A percentile compares a stretch with the other conserved stretches of the same genome.
Evolutionary conservation across 1,140 invertebrate genomes (phyloP).

Genomic region (Manduca sexta): DNA sequence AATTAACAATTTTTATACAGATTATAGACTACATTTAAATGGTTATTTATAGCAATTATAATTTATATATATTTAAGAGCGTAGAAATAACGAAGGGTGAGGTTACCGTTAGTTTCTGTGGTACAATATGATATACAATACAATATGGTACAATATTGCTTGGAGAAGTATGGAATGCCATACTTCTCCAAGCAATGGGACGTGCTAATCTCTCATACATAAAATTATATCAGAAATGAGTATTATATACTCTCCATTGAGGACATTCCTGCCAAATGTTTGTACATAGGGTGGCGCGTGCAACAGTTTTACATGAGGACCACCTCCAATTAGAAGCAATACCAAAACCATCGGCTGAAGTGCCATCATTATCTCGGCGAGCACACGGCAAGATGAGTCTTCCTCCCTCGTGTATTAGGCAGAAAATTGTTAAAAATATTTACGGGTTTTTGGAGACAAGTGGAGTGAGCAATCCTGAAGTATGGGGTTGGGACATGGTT

Average conservation of each 20-base stretch:
- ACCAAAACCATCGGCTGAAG: constrained; percentile 64
- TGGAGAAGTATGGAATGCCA: too few species aligned
- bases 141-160: background rate
- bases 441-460: constrained; percentile 69
- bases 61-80: too few species aligned
- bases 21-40: too few species aligned
- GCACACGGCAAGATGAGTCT: constrained; percentile 39
- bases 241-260: too few species aligned
- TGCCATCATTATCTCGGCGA: constrained; percentile 65
- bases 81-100: too few species aligned
- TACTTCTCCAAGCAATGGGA: background rate
- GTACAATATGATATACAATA: background rate
- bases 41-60: too few species aligned
- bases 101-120: too few species aligned
- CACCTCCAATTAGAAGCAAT: constrained; percentile 69
- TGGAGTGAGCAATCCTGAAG: constrained; percentile 69
- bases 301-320: constrained; percentile 67
- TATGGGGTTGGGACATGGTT: constrained; percentile 68
- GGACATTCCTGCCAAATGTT: background rate
- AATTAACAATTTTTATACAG: too few species aligned
- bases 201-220: too few species aligned
- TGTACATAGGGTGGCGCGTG: constrained; percentile 60
- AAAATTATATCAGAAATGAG: too few species aligned
- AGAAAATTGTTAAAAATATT: constrained; percentile 52
- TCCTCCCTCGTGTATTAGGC: constrained; percentile 37